Percentiles rank a stretch among this genome's conserved stretches.
Conservation (phyloP, 2,113 vertebrate genomes). For the Aspiorhynchus laticeps region DNA sequence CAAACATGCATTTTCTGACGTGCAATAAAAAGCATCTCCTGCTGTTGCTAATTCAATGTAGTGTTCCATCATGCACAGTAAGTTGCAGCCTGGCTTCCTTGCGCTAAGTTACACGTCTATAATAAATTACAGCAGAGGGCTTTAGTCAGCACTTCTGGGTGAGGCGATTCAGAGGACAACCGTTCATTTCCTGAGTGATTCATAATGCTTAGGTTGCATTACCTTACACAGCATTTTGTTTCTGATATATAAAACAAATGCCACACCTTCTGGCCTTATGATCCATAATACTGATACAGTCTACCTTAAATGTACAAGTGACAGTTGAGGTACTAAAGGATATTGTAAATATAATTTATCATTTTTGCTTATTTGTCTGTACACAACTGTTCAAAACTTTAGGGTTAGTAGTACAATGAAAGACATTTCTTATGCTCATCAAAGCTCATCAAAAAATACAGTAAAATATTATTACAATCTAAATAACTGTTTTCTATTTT, state of each 20-base stretch:
- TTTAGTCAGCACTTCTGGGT: conserved; percentile 77
- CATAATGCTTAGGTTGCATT: conserved; percentile 77
- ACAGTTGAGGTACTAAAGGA: background rate
- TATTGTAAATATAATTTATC: background rate
- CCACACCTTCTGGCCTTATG: conserved; percentile 45
- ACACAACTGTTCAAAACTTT: background rate
- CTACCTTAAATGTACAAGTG: conserved; percentile 14
- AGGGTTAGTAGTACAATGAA: too few relatives aligned
- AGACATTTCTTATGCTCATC: too few relatives aligned
- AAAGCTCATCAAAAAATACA: too few relatives aligned
- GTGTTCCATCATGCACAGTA: conserved; percentile 66
- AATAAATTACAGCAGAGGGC: conserved; percentile 75
- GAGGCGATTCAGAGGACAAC: conserved; percentile 80
- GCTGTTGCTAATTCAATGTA: conserved; percentile 59
- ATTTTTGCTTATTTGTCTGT: background rate
- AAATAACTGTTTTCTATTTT: too few relatives aligned
- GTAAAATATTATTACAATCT: too few relatives aligned
- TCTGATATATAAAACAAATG: conserved; percentile 63
- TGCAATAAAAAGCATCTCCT: conserved; percentile 42
- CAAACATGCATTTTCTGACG: conserved; percentile 48
- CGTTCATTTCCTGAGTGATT: conserved; percentile 83
- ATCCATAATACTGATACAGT: conserved; percentile 58
- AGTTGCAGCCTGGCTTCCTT: conserved; percentile 64
- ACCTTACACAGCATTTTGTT: conserved; percentile 66
- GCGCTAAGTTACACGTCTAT: conserved; percentile 70